Conservation (phyloP, 2,797 vertebrate species). For the Myiothlypis chrysogaster region DNA sequence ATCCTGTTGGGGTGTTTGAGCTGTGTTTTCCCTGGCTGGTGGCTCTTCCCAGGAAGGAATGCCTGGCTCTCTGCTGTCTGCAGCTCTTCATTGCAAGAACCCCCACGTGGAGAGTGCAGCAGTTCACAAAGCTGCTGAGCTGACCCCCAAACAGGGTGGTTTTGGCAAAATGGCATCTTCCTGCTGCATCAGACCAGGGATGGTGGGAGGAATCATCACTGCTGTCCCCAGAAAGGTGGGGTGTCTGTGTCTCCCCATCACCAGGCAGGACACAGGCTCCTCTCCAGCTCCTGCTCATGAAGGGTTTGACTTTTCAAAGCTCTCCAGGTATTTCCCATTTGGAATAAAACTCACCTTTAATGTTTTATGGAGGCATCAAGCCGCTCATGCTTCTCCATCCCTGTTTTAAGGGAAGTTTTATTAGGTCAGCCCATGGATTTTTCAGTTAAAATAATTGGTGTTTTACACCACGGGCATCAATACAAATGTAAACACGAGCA, state of each 20-base stretch:
- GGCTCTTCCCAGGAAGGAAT: neutral
- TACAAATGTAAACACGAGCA: slow-evolving; percentile 16
- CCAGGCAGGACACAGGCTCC: neutral
- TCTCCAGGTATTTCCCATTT: neutral
- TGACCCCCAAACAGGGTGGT: fast-evolving
- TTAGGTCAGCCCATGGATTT: neutral
- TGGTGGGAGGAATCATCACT: neutral
- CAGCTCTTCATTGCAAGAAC: neutral
- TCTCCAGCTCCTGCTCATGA: fast-evolving
- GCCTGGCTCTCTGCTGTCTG: fast-evolving
- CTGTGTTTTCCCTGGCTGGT: neutral
- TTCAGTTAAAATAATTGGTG: slow-evolving; percentile 35
- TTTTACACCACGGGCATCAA: neutral
- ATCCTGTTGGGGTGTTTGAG: fast-evolving
- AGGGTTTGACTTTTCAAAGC: neutral
- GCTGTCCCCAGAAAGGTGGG: fast-evolving
- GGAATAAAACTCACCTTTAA: neutral
- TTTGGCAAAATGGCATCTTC: neutral
- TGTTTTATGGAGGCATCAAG: neutral
- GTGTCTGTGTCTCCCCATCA: fast-evolving
- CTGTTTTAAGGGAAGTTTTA: neutral
- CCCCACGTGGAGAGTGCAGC: fast-evolving
- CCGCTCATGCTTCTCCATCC: neutral
- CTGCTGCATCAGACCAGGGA: neutral
- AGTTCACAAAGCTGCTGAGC: fast-evolving